Evolutionary conservation across 2,797 vertebrate species (phyloP).

Genomic region (Todus mexicanus): DNA sequence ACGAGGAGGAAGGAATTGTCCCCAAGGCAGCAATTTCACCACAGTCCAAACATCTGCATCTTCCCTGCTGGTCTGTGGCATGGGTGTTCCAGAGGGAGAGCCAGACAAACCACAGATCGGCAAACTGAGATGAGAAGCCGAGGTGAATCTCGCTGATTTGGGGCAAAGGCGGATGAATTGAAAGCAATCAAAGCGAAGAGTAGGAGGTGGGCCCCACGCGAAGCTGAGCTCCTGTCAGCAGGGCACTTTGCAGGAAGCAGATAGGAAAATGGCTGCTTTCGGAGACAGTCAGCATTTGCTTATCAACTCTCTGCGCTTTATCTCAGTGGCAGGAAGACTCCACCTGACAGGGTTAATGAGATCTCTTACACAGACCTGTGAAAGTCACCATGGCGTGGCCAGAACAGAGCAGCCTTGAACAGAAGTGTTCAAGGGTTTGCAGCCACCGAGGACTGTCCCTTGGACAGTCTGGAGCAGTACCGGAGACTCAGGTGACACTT

Average conservation of each 20-base stretch:
- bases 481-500: not conserved
- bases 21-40: not conserved
- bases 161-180: not conserved
- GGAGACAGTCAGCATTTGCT: slow-evolving; percentile 38
- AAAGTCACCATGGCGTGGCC: not conserved
- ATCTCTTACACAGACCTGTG: not conserved
- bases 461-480: not conserved
- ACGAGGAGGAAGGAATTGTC: not conserved
- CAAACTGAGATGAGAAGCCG: not conserved
- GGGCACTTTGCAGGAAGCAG: not conserved
- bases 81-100: not conserved
- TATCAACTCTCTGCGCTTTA: slow-evolving; percentile 10
- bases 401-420: not conserved
- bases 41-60: not conserved
- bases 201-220: not conserved
- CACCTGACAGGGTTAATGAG: not conserved
- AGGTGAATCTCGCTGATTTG: not conserved
- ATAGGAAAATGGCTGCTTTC: not conserved
- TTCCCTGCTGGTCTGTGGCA: not conserved
- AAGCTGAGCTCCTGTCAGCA: not conserved
- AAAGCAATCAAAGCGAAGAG: not conserved
- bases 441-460: not conserved
- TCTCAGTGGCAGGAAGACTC: not conserved
- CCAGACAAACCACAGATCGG: not conserved
- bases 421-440: not conserved